Percentiles rank a stretch among this genome's conserved stretches.
Conservation (phyloP, 2,797 vertebrate species). For the Ammospiza maritima region DNA sequence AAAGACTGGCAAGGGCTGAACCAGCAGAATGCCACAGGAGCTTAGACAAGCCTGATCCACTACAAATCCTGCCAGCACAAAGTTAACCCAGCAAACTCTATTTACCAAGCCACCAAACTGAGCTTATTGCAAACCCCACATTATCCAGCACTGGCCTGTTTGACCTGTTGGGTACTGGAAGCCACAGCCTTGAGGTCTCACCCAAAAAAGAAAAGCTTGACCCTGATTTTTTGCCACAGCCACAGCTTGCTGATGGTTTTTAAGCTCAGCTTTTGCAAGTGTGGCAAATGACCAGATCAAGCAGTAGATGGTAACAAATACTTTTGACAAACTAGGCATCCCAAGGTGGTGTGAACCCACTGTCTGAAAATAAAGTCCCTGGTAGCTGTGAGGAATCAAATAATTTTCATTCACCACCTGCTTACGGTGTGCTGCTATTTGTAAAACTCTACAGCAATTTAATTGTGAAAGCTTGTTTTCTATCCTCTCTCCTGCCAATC, state of each 20-base stretch:
- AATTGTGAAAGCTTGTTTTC: conserved; percentile 9
- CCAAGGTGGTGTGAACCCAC: fast-evolving
- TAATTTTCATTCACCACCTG: background rate
- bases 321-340: background rate
- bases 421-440: background rate
- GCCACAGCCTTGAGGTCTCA: background rate
- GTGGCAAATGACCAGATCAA: background rate
- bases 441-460: background rate
- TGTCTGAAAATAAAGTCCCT: background rate
- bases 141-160: background rate
- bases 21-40: background rate
- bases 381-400: background rate
- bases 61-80: background rate
- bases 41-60: background rate
- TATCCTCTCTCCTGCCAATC: background rate
- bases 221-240: background rate
- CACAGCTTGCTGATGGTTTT: background rate
- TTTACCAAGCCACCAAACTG: background rate
- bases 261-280: background rate
- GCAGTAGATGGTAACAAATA: conserved; percentile 2
- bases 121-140: background rate
- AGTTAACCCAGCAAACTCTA: background rate
- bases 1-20: background rate
- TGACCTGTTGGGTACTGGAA: background rate
- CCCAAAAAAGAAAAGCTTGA: background rate